A percentile compares a stretch with the other conserved stretches of the same genome.
Evolutionary conservation across 2,888 invertebrate species (phyloP).

Genomic region (Argynnis bischoffii): DNA sequence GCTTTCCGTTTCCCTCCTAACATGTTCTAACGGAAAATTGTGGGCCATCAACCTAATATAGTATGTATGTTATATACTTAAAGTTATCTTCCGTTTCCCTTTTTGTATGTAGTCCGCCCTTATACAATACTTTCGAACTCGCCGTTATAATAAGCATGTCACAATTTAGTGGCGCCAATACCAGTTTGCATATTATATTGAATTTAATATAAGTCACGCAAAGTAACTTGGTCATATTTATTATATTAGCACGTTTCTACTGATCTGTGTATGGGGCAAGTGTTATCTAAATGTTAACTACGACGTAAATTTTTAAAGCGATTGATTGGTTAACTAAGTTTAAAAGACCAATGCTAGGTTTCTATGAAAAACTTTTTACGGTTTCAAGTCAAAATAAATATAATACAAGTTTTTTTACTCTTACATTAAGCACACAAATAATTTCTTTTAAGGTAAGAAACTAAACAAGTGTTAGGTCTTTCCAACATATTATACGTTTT

Average conservation of each 20-base stretch:
- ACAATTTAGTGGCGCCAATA: slow-evolving; percentile 2
- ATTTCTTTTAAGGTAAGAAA: background rate
- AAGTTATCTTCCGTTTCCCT: background rate
- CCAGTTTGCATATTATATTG: slow-evolving; percentile 1
- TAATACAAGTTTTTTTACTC: too few relatives aligned
- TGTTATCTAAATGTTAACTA: too few relatives aligned
- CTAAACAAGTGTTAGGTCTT: background rate
- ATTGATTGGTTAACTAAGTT: too few relatives aligned
- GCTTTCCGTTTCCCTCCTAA: slow-evolving; percentile 3
- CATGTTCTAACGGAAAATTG: slow-evolving; percentile 11
- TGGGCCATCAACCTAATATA: slow-evolving; percentile 4
- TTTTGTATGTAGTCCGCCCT: too few relatives aligned
- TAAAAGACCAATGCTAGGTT: too few relatives aligned
- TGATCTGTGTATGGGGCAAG: background rate
- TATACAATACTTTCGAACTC: too few relatives aligned
- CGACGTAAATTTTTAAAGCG: too few relatives aligned
- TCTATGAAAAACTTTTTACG: background rate
- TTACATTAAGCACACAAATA: background rate
- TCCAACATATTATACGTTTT: background rate
- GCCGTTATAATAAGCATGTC: background rate
- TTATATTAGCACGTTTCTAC: slow-evolving; percentile 2
- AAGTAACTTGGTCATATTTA: background rate
- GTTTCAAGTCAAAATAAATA: background rate
- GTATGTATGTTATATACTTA: slow-evolving; percentile 7
- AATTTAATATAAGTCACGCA: slow-evolving; percentile 11